Conservation (phyloP, 1,140 invertebrate genomes). For the Arion vulgaris region DNA sequence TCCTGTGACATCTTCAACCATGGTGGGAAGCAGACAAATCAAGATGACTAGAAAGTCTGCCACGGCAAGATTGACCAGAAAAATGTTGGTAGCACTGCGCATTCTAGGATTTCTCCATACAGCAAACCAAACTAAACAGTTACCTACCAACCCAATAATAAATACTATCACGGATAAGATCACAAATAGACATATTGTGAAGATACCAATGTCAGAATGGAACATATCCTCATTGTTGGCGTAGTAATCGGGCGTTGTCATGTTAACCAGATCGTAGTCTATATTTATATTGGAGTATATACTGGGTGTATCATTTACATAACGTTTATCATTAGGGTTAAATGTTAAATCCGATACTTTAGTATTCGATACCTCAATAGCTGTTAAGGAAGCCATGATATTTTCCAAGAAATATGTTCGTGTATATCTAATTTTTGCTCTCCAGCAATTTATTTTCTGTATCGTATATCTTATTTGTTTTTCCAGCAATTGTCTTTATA, state of each 20-base stretch:
- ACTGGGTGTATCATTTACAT: background rate
- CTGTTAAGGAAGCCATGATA: no score
- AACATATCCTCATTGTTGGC: conserved; percentile 1
- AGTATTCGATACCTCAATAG: no score
- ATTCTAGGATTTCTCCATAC: conserved; percentile 88
- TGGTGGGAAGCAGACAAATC: conserved; percentile 87
- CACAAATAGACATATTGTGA: conserved; percentile 46
- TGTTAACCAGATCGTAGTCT: background rate
- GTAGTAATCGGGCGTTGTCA: conserved; percentile 3
- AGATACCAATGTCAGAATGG: background rate
- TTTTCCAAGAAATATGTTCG: no score
- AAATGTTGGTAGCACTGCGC: conserved; percentile 92
- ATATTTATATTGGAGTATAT: conserved; percentile 5
- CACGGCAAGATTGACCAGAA: conserved; percentile 91
- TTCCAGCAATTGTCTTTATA: no score
- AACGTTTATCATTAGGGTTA: background rate
- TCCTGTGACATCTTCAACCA: conserved; percentile 86
- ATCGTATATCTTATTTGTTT: no score
- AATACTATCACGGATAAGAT: conserved; percentile 81
- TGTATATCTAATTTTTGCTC: no score
- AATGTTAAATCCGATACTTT: no score
- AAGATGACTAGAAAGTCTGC: conserved; percentile 92
- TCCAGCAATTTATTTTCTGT: no score
- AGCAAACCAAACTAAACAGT: conserved; percentile 87
- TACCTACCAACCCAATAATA: conserved; percentile 85